Evolutionary conservation across 64 coral and sea anemone genomes (phyloP).

Genomic region (Acropora yongei): DNA sequence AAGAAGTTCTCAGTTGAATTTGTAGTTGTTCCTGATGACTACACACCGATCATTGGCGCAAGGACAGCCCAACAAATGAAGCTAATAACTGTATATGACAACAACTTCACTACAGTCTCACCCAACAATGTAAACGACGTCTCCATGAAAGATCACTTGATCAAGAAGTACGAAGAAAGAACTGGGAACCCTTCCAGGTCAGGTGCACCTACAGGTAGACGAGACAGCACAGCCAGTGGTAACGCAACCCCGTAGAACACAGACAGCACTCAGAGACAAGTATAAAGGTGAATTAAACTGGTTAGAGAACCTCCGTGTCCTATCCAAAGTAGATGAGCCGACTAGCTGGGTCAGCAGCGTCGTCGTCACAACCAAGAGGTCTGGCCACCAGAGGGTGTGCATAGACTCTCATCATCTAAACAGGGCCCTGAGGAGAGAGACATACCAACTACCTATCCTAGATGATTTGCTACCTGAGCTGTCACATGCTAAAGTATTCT

Average conservation of each 20-base stretch:
- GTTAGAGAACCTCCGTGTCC: not conserved
- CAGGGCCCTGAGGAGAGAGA: conserved; percentile 38
- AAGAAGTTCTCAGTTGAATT: not conserved
- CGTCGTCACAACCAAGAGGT: conserved; percentile 50
- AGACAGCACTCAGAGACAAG: conserved; percentile 25
- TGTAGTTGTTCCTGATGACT: not conserved
- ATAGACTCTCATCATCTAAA: conserved; percentile 53
- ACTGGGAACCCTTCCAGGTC: conserved; percentile 25
- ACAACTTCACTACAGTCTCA: conserved; percentile 11
- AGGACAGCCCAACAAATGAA: not conserved
- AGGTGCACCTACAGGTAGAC: conserved; percentile 8
- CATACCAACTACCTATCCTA: conserved; percentile 42
- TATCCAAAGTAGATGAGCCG: conserved; percentile 46
- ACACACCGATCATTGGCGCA: conserved; percentile 20
- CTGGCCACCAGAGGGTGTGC: conserved; percentile 11
- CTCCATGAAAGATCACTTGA: conserved; percentile 12
- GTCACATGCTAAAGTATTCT: conserved; percentile 47
- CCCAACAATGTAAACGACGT: not conserved
- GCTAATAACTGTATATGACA: conserved; percentile 23
- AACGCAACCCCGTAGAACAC: not conserved
- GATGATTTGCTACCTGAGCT: conserved; percentile 46
- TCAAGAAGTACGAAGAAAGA: not conserved
- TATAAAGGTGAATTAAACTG: conserved; percentile 5
- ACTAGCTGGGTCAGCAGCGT: conserved; percentile 33
- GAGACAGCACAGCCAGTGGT: not conserved